phyloP scores from a whole-genome alignment of 2,888 invertebrate species.

The Mimas tiliae region DNA sequence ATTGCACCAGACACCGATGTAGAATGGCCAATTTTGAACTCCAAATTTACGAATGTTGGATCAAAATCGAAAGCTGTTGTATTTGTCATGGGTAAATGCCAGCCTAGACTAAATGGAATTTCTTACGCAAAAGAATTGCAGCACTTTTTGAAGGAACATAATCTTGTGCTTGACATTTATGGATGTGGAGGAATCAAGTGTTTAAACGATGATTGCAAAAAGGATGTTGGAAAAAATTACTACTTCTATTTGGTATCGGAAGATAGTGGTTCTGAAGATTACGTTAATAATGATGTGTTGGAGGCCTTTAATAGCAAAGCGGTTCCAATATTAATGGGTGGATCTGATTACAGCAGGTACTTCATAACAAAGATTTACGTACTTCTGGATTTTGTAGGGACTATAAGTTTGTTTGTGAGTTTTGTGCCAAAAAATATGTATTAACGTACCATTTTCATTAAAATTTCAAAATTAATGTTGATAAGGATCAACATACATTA shows the following conservation, averaged over 20 bases:
- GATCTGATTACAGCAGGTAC: slow-evolving; percentile 84
- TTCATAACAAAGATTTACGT: background rate
- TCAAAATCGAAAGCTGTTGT: slow-evolving; percentile 49
- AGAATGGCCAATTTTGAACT: slow-evolving; percentile 44
- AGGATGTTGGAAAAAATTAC: slow-evolving; percentile 55
- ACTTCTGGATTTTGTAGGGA: no score
- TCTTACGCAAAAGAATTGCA: slow-evolving; percentile 58
- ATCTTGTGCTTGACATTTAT: slow-evolving; percentile 76
- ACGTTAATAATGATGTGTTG: slow-evolving; percentile 65
- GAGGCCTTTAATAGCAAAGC: slow-evolving; percentile 82
- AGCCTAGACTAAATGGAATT: slow-evolving; percentile 38
- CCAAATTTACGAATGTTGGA: slow-evolving; percentile 27
- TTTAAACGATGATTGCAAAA: slow-evolving; percentile 50
- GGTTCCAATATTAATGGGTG: slow-evolving; percentile 87
- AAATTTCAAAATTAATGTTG: no score
- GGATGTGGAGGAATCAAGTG: slow-evolving; percentile 59
- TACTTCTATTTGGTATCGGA: slow-evolving; percentile 70
- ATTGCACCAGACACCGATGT: slow-evolving; percentile 57
- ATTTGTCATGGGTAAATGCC: slow-evolving; percentile 54
- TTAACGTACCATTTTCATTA: no score
- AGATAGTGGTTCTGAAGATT: slow-evolving; percentile 58
- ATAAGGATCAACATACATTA: no score
- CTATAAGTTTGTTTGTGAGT: background rate
- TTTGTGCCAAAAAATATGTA: no score
- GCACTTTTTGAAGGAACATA: slow-evolving; percentile 61